Evolutionary conservation across 2,888 invertebrate genomes (phyloP), one percentile per base, ranked within the genome.

Genomic region (Diabrotica balteata): DNA sequence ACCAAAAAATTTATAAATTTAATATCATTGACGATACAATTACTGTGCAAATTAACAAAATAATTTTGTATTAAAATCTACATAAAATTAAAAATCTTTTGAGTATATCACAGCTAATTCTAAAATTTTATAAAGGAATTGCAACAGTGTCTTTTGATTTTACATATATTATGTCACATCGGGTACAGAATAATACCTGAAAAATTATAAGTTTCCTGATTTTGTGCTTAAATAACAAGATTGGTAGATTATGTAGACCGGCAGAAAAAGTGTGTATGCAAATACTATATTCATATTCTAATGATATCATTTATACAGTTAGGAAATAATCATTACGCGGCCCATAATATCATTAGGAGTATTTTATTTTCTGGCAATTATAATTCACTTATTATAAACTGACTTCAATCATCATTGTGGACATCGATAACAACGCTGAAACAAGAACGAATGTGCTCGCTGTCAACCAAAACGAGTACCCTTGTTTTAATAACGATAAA

Each of bases 41-140:
- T 50, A 59, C 63, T 67, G 67, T 77, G 76, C 74, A 75, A 72
- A 76, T 74, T 73, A 79, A 79, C 77, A 78, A 77, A 76, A 76
- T 73, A 72, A 77, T 75, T 74, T 69, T 75, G 69, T 75, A 73
- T 74, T 73, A 73, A 76, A 75, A 72, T 72, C 72, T 57, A 70
- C 72, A 66, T 68, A 67, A 70, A 75, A 74, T 72, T 72, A 71
- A 73, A 73, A 71, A 65, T 68, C 74, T 74, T 73, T 72, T 73
- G 66, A 53, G 67, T 73, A 76, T 80, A 80, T 80, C 80, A 80
- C 80, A 80, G 80, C 80, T 80, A 80, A 76, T 75, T 75, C 76
- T 77, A 76, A 74, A n/a, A 75, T 69, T 73, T 71, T 71, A 68
- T 55, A 63, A 70, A 70, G 66, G 69, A 72, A 74, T 69, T 66